Percentiles rank a stretch among this genome's conserved stretches.
These are phyloP conservation scores for Philypnodon macrostomus DNA, from an alignment of 2,797 vertebrate species.

Conservation along the genomic window DNA sequence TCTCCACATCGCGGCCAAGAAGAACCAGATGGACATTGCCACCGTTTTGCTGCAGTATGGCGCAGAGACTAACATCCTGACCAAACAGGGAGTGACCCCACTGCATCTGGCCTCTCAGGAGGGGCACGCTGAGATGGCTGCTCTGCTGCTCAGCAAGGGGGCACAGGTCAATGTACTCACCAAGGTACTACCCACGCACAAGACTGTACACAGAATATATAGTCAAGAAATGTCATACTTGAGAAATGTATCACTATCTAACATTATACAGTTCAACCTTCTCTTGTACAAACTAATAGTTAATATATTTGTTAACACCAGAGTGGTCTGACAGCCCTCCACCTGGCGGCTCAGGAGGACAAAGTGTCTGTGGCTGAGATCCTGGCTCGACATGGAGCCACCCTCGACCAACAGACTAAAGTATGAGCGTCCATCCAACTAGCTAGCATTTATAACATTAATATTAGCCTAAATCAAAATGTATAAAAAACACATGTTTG, in stretches of 20 bases:
- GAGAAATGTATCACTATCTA: too few species aligned
- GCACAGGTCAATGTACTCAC: constrained; percentile 84
- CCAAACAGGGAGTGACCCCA: constrained; percentile 92
- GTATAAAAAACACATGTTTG: not conserved
- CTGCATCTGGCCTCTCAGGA: constrained; percentile 94
- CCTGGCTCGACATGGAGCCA: constrained; percentile 82
- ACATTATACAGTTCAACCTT: too few species aligned
- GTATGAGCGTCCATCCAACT: too few species aligned
- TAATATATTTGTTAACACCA: constrained; percentile 59
- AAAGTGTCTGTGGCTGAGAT: constrained; percentile 88
- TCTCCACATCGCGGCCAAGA: constrained; percentile 96
- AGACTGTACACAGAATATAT: too few species aligned
- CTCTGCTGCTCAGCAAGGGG: constrained; percentile 86
- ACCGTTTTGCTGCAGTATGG: constrained; percentile 86
- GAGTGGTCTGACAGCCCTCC: constrained; percentile 93
- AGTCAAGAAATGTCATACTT: too few species aligned
- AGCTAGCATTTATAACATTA: too few species aligned
- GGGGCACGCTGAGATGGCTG: constrained; percentile 88
- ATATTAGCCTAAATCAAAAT: too few species aligned
- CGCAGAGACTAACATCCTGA: constrained; percentile 89
- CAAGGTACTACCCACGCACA: constrained; percentile 78
- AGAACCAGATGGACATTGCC: constrained; percentile 97
- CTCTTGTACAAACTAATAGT: too few species aligned
- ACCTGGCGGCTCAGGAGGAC: constrained; percentile 96
- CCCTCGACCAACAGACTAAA: constrained; percentile 95